Conservation (phyloP, 2,113 vertebrate species). For the pig (Sus scrofa) region DNA sequence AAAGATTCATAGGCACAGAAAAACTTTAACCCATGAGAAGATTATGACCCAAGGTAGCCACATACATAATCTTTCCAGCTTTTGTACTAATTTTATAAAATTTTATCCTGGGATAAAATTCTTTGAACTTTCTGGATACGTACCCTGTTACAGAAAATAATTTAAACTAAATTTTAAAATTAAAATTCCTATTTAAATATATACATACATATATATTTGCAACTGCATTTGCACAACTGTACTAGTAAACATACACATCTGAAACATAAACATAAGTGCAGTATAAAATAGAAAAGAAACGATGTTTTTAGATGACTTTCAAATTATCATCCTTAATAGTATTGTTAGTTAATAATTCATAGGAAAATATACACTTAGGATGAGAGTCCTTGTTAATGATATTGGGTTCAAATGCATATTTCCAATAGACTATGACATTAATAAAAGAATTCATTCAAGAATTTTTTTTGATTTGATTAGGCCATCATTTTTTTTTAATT, state of each 20-base stretch:
- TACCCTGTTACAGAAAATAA: not conserved
- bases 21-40: not conserved
- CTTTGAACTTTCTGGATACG: not conserved
- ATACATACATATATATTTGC: not conserved
- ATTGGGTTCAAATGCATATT: not conserved
- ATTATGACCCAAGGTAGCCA: not conserved
- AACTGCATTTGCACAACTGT: not conserved
- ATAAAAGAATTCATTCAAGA: not conserved
- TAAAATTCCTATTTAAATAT: not conserved
- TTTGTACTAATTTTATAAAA: conserved; percentile 10
- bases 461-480: not conserved
- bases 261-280: not conserved
- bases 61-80: not conserved
- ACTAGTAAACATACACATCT: not conserved
- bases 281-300: not conserved
- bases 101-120: not conserved
- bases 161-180: conserved; percentile 16
- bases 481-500: not conserved
- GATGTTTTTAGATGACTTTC: conserved; percentile 1
- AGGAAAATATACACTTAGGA: not conserved
- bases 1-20: not conserved
- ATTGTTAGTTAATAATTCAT: not conserved
- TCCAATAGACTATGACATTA: not conserved
- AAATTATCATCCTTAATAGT: not conserved
- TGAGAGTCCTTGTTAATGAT: not conserved